Evolutionary conservation across 2,888 invertebrate genomes (phyloP).

Genomic region (Plagodis pulveraria): DNA sequence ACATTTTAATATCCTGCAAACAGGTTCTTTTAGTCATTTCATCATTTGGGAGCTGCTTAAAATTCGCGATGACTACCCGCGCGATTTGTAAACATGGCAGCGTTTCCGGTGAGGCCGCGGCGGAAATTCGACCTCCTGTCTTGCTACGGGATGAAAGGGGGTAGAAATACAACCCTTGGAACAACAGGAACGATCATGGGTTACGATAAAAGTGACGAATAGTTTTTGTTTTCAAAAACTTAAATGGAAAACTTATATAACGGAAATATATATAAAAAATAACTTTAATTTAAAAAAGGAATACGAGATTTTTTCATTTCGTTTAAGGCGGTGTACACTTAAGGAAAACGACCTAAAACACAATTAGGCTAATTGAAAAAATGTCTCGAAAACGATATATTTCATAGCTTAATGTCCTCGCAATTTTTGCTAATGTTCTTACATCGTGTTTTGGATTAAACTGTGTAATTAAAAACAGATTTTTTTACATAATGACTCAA

Average conservation of each 20-base stretch:
- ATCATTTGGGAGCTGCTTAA: slow-evolving; percentile 65
- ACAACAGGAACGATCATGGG: slow-evolving; percentile 19
- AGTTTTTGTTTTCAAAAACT: slow-evolving; percentile 18
- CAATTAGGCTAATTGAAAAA: slow-evolving; percentile 77
- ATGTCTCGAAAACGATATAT: slow-evolving; percentile 58
- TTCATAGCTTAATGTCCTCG: slow-evolving; percentile 66
- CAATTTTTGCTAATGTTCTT: slow-evolving; percentile 66
- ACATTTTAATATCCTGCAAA: slow-evolving; percentile 30
- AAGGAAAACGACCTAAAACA: slow-evolving; percentile 55
- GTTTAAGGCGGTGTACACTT: slow-evolving; percentile 20
- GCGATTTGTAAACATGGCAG: slow-evolving; percentile 83
- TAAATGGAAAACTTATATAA: slow-evolving; percentile 3
- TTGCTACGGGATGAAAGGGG: slow-evolving; percentile 36
- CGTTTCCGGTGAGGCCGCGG: slow-evolving; percentile 77
- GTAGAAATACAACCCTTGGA: slow-evolving; percentile 23
- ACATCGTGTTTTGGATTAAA: slow-evolving; percentile 53
- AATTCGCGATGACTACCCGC: slow-evolving; percentile 76
- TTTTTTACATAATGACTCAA: slow-evolving; percentile 44
- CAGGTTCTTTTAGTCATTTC: slow-evolving; percentile 54
- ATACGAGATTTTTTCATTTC: background rate
- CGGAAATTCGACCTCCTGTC: slow-evolving; percentile 78
- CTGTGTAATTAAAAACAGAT: slow-evolving; percentile 68
- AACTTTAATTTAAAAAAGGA: background rate
- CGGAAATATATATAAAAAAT: background rate
- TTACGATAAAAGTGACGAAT: slow-evolving; percentile 20